Evolutionary conservation across 2,113 vertebrate genomes (phyloP), one percentile per base, ranked within the genome.

Genomic region (Phalacrocorax carbo): DNA sequence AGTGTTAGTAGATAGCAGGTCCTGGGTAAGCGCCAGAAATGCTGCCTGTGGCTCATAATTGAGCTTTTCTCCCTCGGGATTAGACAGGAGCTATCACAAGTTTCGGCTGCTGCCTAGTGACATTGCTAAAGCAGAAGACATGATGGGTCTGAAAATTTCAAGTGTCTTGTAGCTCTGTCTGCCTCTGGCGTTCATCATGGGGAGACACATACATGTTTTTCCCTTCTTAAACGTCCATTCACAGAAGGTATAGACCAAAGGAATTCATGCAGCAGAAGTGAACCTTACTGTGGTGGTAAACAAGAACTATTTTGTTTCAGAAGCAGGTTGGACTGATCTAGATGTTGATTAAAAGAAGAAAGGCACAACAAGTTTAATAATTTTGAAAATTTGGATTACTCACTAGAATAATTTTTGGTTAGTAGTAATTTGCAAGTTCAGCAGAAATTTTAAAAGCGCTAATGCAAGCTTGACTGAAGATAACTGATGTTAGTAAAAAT

Each of bases 71-170:
- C 32, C 32, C 46, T 61, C 1, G 1, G 13, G 54, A 3, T 69
- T 52, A 52, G 54, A 44, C 12, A n/a, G 44, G 32, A 78, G 42
- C 64, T 52, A 32, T 10, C 44, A 23, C n/a, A 76, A 18, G 34
- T 23, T 44, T 69, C 57, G 51, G 32, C 54, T 44, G 36, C 73
- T 52, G 32, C 32, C 46, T 44, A 58, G 32, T n/a, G 42, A 42
- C 29, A 9, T 36, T 36, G 30, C n/a, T 36, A 49, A 58, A 52
- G 21, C 11, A 69, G 64, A 69, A 26, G 26, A 42, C 13, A 69
- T 1, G 2, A 7, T 0, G 1, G 11, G 26, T 60, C 21, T 77
- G 64, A 78, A 60, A 36, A 78, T 52, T 30, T 44, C 13, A 29
- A 52, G 32, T 32, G 16, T 60, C 54, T 58, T 4, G 4, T 58